These are phyloP conservation scores for Mixornis gularis DNA, from an alignment of 2,113 vertebrate species.

Conservation along the genomic window DNA sequence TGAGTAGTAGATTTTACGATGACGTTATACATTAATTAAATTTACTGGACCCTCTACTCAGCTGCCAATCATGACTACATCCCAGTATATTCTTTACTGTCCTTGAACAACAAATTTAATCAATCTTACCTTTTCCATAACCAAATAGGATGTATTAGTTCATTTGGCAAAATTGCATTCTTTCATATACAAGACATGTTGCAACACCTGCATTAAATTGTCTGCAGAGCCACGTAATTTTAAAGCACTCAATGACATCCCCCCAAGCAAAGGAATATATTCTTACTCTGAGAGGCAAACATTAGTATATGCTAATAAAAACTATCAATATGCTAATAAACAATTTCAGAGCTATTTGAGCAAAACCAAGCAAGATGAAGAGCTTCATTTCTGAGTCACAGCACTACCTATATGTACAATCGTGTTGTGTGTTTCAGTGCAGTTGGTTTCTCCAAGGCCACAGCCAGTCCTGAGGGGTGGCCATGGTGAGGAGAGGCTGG, in stretches of 20 bases:
- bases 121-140: not conserved
- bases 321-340: not conserved
- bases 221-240: not conserved
- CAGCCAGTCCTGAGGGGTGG: accelerated
- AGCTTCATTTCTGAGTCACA: not conserved
- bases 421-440: not conserved
- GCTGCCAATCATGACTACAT: not conserved
- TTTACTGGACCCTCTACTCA: not conserved
- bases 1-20: not conserved
- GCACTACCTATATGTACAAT: not conserved
- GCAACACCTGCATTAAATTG: not conserved
- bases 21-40: not conserved
- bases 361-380: not conserved
- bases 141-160: not conserved
- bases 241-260: not conserved
- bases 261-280: not conserved
- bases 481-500: not conserved
- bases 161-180: not conserved
- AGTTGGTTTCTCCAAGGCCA: not conserved
- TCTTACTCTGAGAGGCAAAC: not conserved
- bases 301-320: not conserved
- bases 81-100: not conserved
- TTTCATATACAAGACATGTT: not conserved
- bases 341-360: not conserved
- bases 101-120: not conserved